These are phyloP conservation scores for Penaeus monodon DNA, from an alignment of 2,888 invertebrate species.

Conservation along the genomic window DNA sequence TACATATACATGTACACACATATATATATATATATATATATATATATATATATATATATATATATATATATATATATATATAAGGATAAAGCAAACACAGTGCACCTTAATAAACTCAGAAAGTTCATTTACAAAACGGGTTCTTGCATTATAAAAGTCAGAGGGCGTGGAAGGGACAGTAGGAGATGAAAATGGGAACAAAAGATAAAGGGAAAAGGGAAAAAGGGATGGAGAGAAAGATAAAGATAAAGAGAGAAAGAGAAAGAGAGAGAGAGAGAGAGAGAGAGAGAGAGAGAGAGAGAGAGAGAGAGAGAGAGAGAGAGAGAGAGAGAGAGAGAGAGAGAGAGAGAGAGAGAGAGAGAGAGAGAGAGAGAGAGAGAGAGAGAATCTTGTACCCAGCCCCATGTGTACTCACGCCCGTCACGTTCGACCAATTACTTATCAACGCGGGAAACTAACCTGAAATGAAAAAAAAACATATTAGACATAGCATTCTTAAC, in stretches of 20 bases:
- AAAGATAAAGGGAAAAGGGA: neutral
- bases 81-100: no score
- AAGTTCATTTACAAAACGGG: no score
- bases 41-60: no score
- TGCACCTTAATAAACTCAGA: no score
- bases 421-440: no score
- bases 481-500: neutral
- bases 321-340: slow-evolving; percentile 3
- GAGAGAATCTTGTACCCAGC: neutral
- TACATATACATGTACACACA: no score
- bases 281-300: no score
- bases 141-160: neutral
- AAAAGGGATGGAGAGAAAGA: no score
- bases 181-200: neutral
- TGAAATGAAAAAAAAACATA: neutral
- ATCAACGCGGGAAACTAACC: neutral
- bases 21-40: no score
- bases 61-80: no score
- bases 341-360: neutral
- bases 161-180: neutral
- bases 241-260: no score
- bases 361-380: neutral
- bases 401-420: neutral
- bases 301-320: neutral
- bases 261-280: no score